Conservation (phyloP, 2,888 invertebrate species). For the Bursaphelenchus okinawaensis region DNA sequence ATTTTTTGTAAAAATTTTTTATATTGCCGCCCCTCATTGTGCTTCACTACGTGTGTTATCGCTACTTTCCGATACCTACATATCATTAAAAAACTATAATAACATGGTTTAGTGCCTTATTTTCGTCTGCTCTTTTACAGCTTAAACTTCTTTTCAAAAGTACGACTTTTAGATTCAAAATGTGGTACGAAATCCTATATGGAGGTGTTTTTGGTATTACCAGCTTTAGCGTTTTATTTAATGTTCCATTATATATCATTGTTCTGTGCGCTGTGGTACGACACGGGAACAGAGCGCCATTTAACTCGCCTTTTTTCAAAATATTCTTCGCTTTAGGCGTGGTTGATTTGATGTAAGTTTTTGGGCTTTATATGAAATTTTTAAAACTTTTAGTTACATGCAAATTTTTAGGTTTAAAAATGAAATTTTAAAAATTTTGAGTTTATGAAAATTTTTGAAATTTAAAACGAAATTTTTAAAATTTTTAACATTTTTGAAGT, state of each 20-base stretch:
- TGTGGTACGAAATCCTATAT: not conserved
- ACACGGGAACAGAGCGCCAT: not conserved
- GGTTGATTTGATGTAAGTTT: conserved; percentile 6
- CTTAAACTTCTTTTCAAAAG: not conserved
- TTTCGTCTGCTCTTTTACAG: not conserved
- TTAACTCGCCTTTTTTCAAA: conserved; percentile 10
- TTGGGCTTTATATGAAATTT: too few relatives aligned
- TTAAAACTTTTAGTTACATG: not conserved
- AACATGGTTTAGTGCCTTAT: not conserved
- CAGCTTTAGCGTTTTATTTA: not conserved
- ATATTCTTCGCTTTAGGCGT: conserved; percentile 8
- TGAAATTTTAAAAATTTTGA: too few relatives aligned
- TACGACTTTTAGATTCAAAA: not conserved
- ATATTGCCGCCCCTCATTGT: too few relatives aligned
- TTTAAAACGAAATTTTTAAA: too few relatives aligned
- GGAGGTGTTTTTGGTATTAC: not conserved
- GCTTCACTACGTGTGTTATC: too few relatives aligned
- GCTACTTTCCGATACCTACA: too few relatives aligned
- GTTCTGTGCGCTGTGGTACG: not conserved
- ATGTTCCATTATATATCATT: conserved; percentile 1
- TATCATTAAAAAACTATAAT: too few relatives aligned
- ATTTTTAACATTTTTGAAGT: too few relatives aligned
- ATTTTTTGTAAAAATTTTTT: too few relatives aligned
- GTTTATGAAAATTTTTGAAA: too few relatives aligned
- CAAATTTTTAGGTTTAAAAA: not conserved